Evolutionary conservation across 1,140 invertebrate species (phyloP).

Genomic region (Teleopsis dalmanni): DNA sequence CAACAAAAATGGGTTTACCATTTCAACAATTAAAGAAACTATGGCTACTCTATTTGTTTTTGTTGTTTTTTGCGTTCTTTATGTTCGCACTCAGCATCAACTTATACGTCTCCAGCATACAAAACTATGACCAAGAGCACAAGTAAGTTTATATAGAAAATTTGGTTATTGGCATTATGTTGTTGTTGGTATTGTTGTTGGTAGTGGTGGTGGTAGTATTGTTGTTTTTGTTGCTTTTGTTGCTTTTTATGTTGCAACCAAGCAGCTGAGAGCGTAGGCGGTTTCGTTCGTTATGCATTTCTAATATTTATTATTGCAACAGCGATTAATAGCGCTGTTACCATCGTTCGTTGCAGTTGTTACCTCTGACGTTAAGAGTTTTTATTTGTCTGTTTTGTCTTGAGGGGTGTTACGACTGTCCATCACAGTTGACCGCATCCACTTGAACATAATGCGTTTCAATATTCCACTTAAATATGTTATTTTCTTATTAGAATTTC

Average conservation of each 20-base stretch:
- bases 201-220: too few species aligned
- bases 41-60: conserved; percentile 38
- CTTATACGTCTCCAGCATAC: conserved; percentile 39
- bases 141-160: conserved; percentile 8
- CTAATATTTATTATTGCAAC: too few species aligned
- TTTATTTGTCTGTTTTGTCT: too few species aligned
- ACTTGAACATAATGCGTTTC: not conserved
- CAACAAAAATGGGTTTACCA: conserved; percentile 28
- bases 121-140: conserved; percentile 13
- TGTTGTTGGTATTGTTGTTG: too few species aligned
- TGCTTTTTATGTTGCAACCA: too few species aligned
- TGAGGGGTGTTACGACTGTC: not conserved
- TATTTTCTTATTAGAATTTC: not conserved
- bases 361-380: too few species aligned
- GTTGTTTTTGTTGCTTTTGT: too few species aligned
- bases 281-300: too few species aligned
- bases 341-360: too few species aligned
- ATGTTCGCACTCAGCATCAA: conserved; percentile 44
- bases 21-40: conserved; percentile 41
- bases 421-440: conserved; percentile 5
- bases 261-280: too few species aligned
- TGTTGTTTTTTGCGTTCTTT: conserved; percentile 42
- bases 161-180: too few species aligned
- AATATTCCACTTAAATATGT: conserved; percentile 1
- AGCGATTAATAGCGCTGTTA: not conserved